These are phyloP conservation scores for Bursaphelenchus mucronatus DNA, from an alignment of 1,140 invertebrate genomes.

Conservation along the genomic window DNA sequence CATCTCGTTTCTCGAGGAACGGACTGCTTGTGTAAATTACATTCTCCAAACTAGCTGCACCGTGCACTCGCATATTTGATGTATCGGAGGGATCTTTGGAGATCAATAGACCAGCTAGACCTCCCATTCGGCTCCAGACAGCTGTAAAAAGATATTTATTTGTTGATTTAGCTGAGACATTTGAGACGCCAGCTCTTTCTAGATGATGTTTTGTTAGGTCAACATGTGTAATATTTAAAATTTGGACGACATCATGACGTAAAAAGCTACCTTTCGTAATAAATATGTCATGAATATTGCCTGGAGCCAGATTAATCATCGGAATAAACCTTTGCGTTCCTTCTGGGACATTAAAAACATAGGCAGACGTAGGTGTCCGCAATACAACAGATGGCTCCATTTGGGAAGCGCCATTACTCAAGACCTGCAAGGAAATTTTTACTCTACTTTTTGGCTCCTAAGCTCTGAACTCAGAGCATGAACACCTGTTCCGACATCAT, in stretches of 20 bases:
- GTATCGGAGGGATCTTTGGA: slow-evolving; percentile 31
- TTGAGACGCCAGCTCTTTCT: too few relatives aligned
- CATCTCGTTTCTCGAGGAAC: slow-evolving; percentile 51
- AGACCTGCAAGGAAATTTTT: slow-evolving; percentile 30
- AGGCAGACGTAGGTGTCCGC: slow-evolving; percentile 36
- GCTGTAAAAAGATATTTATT: slow-evolving; percentile 26
- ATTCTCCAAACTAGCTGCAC: too few relatives aligned
- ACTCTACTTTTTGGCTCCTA: too few relatives aligned
- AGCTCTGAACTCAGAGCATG: too few relatives aligned
- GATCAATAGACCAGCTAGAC: slow-evolving; percentile 46
- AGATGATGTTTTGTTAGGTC: too few relatives aligned
- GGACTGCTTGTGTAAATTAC: slow-evolving; percentile 15
- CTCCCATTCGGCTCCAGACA: slow-evolving; percentile 51
- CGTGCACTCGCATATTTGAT: slow-evolving; percentile 29
- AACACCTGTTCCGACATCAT: too few relatives aligned
- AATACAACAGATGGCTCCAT: slow-evolving; percentile 44
- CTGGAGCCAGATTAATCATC: slow-evolving; percentile 30
- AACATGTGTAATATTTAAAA: slow-evolving; percentile 4
- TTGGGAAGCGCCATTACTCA: slow-evolving; percentile 51
- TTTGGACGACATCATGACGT: not conserved
- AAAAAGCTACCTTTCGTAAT: slow-evolving; percentile 41
- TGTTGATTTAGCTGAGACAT: too few relatives aligned
- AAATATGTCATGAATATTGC: slow-evolving; percentile 47
- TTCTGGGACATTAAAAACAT: slow-evolving; percentile 55
- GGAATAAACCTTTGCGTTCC: slow-evolving; percentile 34